Base-by-base conservation (phyloP, 1,140 invertebrate species). In the Bradynema listronoti region DNA sequence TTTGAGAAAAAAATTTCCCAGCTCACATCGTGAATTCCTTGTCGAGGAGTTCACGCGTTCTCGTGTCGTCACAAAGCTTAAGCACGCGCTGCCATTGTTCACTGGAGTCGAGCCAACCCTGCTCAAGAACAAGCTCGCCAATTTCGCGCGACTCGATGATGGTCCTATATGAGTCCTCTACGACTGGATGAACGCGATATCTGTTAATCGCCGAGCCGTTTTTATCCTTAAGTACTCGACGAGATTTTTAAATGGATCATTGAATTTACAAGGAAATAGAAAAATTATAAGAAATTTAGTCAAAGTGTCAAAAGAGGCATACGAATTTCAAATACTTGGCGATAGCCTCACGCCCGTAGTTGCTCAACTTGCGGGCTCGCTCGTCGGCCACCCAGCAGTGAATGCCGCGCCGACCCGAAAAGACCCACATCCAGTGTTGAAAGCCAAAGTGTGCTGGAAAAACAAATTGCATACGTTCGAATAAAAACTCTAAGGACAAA, bases 361-460 rank as follows among this genome's bases (percentile, higher is more conserved):
- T 83, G 55, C 85, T 83, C 5, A 95, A 79, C 67, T 83, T 84
- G 51, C 90, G 81, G 1, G 91, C 91, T 58, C 82, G 81, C 71
- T 87, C 84, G 80, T 97, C 93, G 75, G 88, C 91, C 2, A 97
- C 87, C 93, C 93, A 97, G 79, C 91, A 93, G 85, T 97, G 93
- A 43, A 97, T 85, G 76, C 93, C 93, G 82, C 92, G 84, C 68
- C 93, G 83, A 1, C 93, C 92, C 65, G 91, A 96, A 80, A 92
- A 97, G 7, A 96, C 87, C 91, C 91, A 97, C 22, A 97, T 78
- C n/a, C 92, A 82, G 71, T 91, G 85, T 68, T 89, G 81, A 78
- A 89, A 97, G 4, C 89, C 92, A 83, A 96, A 96, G 80, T 96
- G 91, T 65, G 90, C 90, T 89, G 76, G 33, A 80, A 75, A 36